phyloP scores from a whole-genome alignment of 2,113 vertebrate genomes.

The Marmota flaviventris region DNA sequence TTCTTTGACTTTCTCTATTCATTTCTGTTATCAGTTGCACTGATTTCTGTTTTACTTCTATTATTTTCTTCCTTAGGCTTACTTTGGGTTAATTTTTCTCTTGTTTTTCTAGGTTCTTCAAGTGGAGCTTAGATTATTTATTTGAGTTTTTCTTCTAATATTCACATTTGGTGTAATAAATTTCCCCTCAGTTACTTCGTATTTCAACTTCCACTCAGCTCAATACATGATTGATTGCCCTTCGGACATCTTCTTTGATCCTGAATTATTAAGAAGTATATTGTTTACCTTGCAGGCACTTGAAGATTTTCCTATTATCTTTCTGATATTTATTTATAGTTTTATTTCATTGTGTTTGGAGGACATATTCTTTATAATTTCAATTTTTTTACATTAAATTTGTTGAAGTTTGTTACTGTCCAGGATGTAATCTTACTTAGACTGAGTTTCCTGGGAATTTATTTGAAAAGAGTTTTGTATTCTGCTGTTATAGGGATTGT shows the following conservation, averaged over 20 bases:
- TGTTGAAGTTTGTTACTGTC: neutral
- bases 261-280: neutral
- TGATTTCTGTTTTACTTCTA: neutral
- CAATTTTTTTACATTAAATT: neutral
- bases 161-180: neutral
- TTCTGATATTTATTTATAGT: neutral
- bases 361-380: neutral
- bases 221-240: neutral
- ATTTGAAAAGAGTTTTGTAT: neutral
- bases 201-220: neutral
- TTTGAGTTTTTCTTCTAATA: neutral
- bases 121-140: too few species aligned
- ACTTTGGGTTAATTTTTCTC: too few species aligned
- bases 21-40: neutral
- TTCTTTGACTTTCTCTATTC: too few species aligned
- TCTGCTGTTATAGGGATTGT: neutral
- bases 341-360: neutral
- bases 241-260: neutral
- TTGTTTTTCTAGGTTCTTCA: too few species aligned
- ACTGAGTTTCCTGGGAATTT: neutral
- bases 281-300: neutral
- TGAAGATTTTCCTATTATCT: neutral
- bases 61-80: too few species aligned
- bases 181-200: neutral
- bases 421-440: neutral